These are phyloP conservation scores for Aleiodes leptofemur DNA, from an alignment of 2,888 invertebrate species.

Conservation along the genomic window DNA sequence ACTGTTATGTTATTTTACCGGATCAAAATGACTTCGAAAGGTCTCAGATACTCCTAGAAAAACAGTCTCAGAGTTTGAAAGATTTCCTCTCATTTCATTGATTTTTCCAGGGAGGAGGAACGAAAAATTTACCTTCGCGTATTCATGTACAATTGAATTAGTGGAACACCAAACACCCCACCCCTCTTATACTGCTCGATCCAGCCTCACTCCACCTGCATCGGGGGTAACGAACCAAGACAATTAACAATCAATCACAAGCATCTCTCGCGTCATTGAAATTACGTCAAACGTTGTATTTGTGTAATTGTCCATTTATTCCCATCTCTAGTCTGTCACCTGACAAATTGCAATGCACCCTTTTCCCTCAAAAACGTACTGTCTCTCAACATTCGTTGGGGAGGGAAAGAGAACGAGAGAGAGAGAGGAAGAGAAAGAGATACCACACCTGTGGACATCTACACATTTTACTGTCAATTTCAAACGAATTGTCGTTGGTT, in stretches of 20 bases:
- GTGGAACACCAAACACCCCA: conserved; percentile 58
- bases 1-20: too few species aligned
- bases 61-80: too few species aligned
- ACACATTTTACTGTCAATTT: conserved; percentile 71
- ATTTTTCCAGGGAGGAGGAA: neutral
- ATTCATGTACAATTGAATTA: conserved; percentile 70
- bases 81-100: too few species aligned
- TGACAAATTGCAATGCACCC: conserved; percentile 70
- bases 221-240: conserved; percentile 74
- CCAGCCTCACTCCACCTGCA: conserved; percentile 50
- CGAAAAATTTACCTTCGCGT: conserved; percentile 7
- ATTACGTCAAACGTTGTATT: conserved; percentile 75
- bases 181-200: conserved; percentile 49
- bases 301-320: conserved; percentile 76
- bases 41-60: too few species aligned
- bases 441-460: conserved; percentile 42
- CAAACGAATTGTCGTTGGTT: conserved; percentile 71
- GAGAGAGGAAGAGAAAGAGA: conserved; percentile 18
- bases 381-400: conserved; percentile 21
- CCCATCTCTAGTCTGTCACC: conserved; percentile 73
- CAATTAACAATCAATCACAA: conserved; percentile 76
- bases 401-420: conserved; percentile 20
- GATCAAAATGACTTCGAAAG: too few species aligned
- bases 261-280: conserved; percentile 75
- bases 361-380: conserved; percentile 25